Conservation (phyloP, 2,888 invertebrate genomes). For the Frankliniella fusca region DNA sequence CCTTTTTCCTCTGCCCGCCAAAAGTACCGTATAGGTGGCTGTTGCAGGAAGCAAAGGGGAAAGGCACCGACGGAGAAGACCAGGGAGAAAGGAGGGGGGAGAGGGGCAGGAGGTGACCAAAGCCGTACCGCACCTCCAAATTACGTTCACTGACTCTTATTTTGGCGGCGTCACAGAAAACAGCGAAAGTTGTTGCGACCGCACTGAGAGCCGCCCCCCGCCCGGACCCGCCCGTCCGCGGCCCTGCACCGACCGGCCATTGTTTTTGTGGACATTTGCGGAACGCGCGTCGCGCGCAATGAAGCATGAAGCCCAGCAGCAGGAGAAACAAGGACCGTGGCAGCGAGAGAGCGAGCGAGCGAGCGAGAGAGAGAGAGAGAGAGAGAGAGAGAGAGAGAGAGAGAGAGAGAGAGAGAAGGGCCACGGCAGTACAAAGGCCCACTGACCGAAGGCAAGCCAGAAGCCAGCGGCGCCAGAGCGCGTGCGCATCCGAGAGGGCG, state of each 20-base stretch:
- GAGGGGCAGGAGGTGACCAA: no score
- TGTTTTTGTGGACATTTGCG: not conserved
- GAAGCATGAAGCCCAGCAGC: not conserved
- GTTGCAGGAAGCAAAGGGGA: no score
- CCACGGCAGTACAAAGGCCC: no score
- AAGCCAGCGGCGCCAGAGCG: no score
- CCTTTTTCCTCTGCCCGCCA: no score
- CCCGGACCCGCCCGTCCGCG: not conserved
- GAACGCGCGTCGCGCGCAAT: not conserved
- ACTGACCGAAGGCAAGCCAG: no score
- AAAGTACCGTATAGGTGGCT: no score
- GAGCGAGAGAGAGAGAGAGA: not conserved
- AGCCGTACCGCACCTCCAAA: not conserved
- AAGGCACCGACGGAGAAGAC: no score
- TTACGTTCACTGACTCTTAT: constrained; percentile 1
- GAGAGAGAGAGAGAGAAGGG: no score
- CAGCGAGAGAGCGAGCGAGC: not conserved
- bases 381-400: not conserved
- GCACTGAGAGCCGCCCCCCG: not conserved
- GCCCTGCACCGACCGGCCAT: not conserved
- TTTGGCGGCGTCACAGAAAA: not conserved
- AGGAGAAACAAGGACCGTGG: not conserved
- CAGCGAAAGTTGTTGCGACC: not conserved
- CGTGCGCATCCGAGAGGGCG: no score
- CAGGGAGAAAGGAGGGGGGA: no score